Evolutionary conservation across 2,113 vertebrate species (phyloP).

Genomic region (Cololabis saira): DNA sequence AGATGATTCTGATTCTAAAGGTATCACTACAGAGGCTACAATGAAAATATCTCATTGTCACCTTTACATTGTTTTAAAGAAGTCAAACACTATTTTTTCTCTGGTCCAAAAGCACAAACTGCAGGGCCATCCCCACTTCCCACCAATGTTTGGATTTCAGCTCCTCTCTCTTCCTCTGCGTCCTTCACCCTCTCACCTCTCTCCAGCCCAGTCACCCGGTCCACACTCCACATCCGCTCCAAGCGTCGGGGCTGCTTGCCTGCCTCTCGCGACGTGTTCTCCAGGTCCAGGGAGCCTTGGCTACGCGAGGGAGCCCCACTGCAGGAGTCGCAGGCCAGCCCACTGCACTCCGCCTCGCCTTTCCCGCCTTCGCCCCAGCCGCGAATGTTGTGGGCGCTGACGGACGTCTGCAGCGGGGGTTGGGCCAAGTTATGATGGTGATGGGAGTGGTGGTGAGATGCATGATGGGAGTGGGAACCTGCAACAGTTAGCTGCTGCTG

Average conservation of each 20-base stretch:
- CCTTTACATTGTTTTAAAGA: neutral
- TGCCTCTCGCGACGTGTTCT: conserved; percentile 84
- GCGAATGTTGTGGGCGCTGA: conserved; percentile 85
- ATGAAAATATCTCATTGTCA: neutral
- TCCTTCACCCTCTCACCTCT: conserved; percentile 79
- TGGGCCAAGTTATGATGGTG: conserved; percentile 79
- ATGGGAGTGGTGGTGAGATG: conserved; percentile 71
- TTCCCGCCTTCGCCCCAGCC: conserved; percentile 82
- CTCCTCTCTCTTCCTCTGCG: conserved; percentile 72
- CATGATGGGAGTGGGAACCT: conserved; percentile 62
- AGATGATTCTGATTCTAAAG: too few relatives aligned
- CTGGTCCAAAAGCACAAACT: conserved; percentile 31
- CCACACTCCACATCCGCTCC: conserved; percentile 94
- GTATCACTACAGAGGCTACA: neutral
- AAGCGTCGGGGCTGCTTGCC: conserved; percentile 88
- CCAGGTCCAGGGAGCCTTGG: conserved; percentile 89
- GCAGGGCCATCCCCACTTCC: conserved; percentile 22
- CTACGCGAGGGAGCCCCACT: conserved; percentile 82
- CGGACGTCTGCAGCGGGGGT: conserved; percentile 83
- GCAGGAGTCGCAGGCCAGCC: conserved; percentile 88
- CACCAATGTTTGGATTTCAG: conserved; percentile 45
- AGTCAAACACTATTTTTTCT: conserved; percentile 62
- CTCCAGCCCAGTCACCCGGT: conserved; percentile 89
- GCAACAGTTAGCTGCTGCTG: conserved; percentile 43
- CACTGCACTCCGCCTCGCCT: conserved; percentile 82